Evolutionary conservation across 2,888 invertebrate species (phyloP).

Genomic region (Ceramica pisi): DNA sequence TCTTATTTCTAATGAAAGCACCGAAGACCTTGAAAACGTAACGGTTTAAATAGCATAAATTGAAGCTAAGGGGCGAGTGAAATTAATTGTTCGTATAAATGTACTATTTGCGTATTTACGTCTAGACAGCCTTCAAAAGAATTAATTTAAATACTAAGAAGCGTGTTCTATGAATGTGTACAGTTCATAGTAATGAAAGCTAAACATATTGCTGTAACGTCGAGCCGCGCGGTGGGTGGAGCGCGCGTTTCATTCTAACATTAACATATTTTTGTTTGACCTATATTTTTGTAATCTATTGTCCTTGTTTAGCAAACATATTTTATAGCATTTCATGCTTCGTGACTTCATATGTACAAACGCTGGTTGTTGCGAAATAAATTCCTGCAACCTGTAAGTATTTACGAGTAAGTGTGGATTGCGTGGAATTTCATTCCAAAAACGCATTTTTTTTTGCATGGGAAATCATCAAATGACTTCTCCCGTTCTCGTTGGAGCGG

Average conservation of each 20-base stretch:
- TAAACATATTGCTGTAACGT: conserved; percentile 1
- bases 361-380: not conserved
- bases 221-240: not conserved
- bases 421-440: too few species aligned
- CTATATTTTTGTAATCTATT: conserved; percentile 14
- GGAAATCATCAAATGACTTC: too few species aligned
- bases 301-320: not conserved
- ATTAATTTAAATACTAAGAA: conserved; percentile 33
- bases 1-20: not conserved
- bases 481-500: too few species aligned
- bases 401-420: not conserved
- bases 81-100: conserved; percentile 26
- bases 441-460: too few species aligned
- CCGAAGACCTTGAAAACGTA: conserved; percentile 6
- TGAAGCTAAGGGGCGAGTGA: conserved; percentile 13
- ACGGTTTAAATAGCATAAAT: conserved; percentile 10
- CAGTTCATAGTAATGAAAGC: not conserved
- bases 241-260: conserved; percentile 10
- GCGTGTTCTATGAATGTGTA: conserved; percentile 15
- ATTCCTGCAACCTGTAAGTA: not conserved
- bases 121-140: conserved; percentile 39
- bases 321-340: conserved; percentile 2
- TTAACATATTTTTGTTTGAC: conserved; percentile 21
- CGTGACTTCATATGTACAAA: not conserved
- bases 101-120: conserved; percentile 28